Percentiles rank a stretch among this genome's conserved stretches.
Evolutionary conservation across 2,888 invertebrate species (phyloP).

Genomic region (Thymelicus lineola): DNA sequence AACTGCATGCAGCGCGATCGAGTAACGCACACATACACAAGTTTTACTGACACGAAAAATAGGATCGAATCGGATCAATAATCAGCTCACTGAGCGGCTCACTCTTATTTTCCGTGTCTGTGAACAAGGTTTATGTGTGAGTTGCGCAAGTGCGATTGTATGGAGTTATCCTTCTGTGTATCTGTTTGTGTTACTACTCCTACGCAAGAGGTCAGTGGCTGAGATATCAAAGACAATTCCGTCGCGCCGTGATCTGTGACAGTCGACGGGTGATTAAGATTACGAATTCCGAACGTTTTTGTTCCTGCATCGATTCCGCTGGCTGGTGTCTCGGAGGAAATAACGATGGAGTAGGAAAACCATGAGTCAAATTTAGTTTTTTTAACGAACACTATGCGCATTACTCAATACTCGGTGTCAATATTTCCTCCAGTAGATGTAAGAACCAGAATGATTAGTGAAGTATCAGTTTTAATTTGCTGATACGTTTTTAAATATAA

Average conservation of each 20-base stretch:
- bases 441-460: neutral
- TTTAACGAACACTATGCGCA: neutral
- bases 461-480: neutral
- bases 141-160: too few species aligned
- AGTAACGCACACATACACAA: too few species aligned
- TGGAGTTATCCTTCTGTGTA: too few species aligned
- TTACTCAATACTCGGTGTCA: neutral
- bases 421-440: neutral
- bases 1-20: too few species aligned
- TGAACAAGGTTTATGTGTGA: too few species aligned
- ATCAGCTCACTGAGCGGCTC: too few species aligned
- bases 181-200: too few species aligned
- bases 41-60: too few species aligned
- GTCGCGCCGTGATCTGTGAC: neutral
- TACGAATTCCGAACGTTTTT: neutral
- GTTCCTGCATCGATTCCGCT: neutral
- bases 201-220: neutral
- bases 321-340: neutral
- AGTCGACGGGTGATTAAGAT: neutral
- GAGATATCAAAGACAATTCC: neutral
- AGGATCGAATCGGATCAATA: too few species aligned
- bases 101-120: too few species aligned
- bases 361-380: too few species aligned
- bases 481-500: neutral
- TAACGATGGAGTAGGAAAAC: neutral